Evolutionary conservation across 2,888 invertebrate genomes (phyloP).

Genomic region (Tholera decimalis): DNA sequence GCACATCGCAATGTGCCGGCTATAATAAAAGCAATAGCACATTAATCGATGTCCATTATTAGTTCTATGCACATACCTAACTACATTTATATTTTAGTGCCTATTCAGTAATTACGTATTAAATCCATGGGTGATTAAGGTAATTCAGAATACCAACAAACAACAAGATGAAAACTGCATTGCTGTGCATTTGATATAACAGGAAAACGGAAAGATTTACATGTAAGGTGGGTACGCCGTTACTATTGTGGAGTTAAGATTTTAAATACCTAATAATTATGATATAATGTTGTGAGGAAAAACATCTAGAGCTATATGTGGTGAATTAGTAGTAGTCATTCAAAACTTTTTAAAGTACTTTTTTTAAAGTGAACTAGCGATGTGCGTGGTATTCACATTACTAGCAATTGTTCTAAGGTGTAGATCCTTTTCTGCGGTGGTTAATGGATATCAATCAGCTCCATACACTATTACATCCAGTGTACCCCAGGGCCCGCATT

Average conservation of each 20-base stretch:
- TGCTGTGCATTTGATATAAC: slow-evolving; percentile 33
- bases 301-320: too few relatives aligned
- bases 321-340: too few relatives aligned
- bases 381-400: too few relatives aligned
- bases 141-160: slow-evolving; percentile 34
- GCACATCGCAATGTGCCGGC: neutral
- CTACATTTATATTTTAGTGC: slow-evolving; percentile 27
- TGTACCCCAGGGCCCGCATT: too few relatives aligned
- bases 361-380: too few relatives aligned
- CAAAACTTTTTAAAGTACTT: too few relatives aligned
- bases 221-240: slow-evolving; percentile 16
- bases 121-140: neutral
- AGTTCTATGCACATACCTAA: slow-evolving; percentile 11
- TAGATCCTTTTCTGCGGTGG: too few relatives aligned
- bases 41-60: slow-evolving; percentile 28
- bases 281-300: neutral
- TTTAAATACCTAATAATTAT: neutral
- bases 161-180: slow-evolving; percentile 38
- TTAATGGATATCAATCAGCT: too few relatives aligned
- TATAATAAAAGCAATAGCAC: slow-evolving; percentile 25
- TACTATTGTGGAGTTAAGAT: slow-evolving; percentile 1
- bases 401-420: neutral
- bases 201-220: slow-evolving; percentile 45
- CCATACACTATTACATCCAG: too few relatives aligned
- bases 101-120: neutral